These are phyloP conservation scores for Drosophila lacicola DNA, from an alignment of 2,888 invertebrate species.

Conservation along the genomic window DNA sequence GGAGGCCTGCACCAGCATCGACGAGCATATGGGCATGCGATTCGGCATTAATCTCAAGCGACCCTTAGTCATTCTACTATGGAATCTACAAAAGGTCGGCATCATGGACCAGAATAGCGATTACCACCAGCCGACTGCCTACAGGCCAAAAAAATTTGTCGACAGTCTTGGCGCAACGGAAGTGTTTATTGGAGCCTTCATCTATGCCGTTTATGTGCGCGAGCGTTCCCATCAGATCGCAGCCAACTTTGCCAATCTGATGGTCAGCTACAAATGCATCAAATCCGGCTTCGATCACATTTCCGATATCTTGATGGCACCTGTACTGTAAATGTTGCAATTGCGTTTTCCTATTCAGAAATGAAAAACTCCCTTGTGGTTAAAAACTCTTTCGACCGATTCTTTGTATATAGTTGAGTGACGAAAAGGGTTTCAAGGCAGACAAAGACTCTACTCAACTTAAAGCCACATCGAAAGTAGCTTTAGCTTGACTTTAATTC, in stretches of 20 bases:
- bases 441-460: too few relatives aligned
- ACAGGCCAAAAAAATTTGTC: constrained; percentile 86
- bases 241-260: constrained; percentile 87
- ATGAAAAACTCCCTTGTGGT: too few relatives aligned
- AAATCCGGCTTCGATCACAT: constrained; percentile 85
- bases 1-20: constrained; percentile 85
- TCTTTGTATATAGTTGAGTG: too few relatives aligned
- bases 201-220: constrained; percentile 86
- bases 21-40: constrained; percentile 70
- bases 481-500: not conserved
- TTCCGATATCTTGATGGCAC: constrained; percentile 17
- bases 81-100: constrained; percentile 83
- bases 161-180: constrained; percentile 90
- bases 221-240: constrained; percentile 84
- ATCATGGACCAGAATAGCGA: constrained; percentile 79
- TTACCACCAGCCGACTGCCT: constrained; percentile 85
- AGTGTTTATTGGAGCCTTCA: constrained; percentile 88
- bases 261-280: constrained; percentile 88
- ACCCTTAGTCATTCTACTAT: constrained; percentile 85
- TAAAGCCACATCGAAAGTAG: too few relatives aligned
- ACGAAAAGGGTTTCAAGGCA: too few relatives aligned
- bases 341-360: too few relatives aligned
- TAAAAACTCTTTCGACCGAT: too few relatives aligned
- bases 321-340: constrained; percentile 16
- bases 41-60: constrained; percentile 66